A percentile compares a stretch with the other conserved stretches of the same genome.
These are phyloP conservation scores for Ranitomeya variabilis DNA, from an alignment of 2,113 vertebrate genomes.

Conservation along the genomic window DNA sequence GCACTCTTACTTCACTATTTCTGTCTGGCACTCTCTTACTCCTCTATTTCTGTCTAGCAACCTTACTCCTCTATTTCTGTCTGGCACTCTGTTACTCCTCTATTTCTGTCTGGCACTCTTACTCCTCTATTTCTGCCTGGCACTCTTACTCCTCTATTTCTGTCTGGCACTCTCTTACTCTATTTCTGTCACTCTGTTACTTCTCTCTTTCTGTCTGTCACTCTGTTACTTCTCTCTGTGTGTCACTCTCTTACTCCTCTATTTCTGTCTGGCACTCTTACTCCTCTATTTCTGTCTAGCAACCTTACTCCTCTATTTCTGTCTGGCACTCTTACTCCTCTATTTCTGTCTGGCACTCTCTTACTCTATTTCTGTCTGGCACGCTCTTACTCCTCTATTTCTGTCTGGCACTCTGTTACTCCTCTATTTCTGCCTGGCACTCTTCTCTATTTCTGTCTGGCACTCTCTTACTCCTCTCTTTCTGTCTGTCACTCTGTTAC, in stretches of 20 bases:
- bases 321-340: background rate
- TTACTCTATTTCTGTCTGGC: background rate
- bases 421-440: background rate
- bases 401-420: too few relatives aligned
- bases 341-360: background rate
- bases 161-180: background rate
- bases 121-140: background rate
- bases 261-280: background rate
- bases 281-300: background rate
- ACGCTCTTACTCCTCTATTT: background rate
- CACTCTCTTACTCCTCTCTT: background rate
- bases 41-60: background rate
- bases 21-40: background rate
- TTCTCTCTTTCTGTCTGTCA: background rate
- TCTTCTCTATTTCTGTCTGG: background rate
- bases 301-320: background rate
- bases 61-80: background rate
- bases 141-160: background rate
- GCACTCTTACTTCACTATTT: background rate
- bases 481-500: constrained; percentile 11
- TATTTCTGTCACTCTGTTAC: background rate
- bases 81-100: background rate
- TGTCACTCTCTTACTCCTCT: background rate
- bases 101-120: background rate
- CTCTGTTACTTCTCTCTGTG: background rate